A percentile compares a stretch with the other conserved stretches of the same genome.
These are phyloP conservation scores for Hyperoplus immaculatus DNA, from an alignment of 2,797 vertebrate genomes.

Conservation along the genomic window DNA sequence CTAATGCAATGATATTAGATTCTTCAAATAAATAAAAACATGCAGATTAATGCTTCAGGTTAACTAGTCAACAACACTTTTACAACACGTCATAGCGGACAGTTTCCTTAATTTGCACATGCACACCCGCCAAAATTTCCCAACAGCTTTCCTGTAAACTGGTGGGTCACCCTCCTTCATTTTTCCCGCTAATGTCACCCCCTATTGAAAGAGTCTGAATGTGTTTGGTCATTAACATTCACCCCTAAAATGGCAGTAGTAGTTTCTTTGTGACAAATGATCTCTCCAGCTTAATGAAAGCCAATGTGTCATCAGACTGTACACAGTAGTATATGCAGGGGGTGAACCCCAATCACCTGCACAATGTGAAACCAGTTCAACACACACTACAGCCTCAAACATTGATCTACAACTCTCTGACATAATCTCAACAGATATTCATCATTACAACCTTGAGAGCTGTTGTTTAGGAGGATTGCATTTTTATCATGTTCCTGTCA, in stretches of 20 bases:
- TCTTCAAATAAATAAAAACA: not conserved
- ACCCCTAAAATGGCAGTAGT: not conserved
- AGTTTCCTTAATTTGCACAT: not conserved
- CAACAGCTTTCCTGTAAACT: not conserved
- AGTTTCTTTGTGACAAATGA: not conserved
- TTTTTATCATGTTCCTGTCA: not conserved
- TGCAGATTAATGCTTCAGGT: not conserved
- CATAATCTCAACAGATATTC: not conserved
- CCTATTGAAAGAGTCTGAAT: not conserved
- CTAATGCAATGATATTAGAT: not conserved
- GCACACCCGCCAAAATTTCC: not conserved
- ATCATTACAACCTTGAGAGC: not conserved
- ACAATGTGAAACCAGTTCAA: not conserved
- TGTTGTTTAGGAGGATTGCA: not conserved
- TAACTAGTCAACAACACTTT: not conserved
- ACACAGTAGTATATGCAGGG: too few species aligned
- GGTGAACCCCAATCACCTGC: too few species aligned
- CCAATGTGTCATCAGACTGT: too few species aligned
- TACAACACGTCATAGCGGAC: not conserved
- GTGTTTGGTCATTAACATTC: not conserved
- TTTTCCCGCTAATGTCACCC: not conserved
- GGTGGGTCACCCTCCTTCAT: not conserved
- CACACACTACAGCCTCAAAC: slow-evolving; percentile 1
- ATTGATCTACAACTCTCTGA: not conserved
- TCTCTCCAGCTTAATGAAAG: too few species aligned